Evolutionary conservation across 2,797 vertebrate species (phyloP).

Genomic region (Capromys pilorides): DNA sequence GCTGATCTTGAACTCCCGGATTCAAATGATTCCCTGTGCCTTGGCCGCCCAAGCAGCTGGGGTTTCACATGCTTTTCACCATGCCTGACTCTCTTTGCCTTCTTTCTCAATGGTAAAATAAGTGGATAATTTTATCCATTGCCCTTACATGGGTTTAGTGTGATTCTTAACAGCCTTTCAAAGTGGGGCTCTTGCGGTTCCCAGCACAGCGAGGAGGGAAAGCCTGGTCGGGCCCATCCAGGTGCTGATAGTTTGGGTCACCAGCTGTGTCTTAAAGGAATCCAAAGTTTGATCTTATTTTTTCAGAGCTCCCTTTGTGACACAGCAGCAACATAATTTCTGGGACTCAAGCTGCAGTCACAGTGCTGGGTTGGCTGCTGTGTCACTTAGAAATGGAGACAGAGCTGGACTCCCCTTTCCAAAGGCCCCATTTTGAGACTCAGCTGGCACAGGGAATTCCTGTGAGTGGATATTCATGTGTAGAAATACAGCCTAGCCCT

Average conservation of each 20-base stretch:
- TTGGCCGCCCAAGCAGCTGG: background rate
- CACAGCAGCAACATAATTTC: background rate
- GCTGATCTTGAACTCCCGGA: background rate
- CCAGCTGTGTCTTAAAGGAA: too few species aligned
- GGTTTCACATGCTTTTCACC: accelerated
- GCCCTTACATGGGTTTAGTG: too few species aligned
- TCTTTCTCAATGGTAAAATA: too few species aligned
- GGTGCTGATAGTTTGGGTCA: background rate
- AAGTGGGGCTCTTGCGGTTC: background rate
- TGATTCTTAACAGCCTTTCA: background rate
- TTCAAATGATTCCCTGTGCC: background rate
- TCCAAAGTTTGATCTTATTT: too few species aligned
- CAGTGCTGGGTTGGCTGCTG: background rate
- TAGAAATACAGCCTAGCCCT: too few species aligned
- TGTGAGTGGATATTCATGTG: too few species aligned
- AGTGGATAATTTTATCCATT: too few species aligned
- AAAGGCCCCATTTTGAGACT: too few species aligned
- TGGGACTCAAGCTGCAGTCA: background rate
- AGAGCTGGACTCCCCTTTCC: too few species aligned
- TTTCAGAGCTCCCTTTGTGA: too few species aligned
- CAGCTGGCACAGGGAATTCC: too few species aligned
- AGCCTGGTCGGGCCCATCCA: accelerated
- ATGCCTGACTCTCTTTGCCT: background rate
- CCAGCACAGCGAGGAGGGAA: background rate
- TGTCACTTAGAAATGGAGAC: background rate